A percentile compares a stretch with the other conserved stretches of the same genome.
Evolutionary conservation across 2,113 vertebrate genomes (phyloP).

Genomic region (Meles meles): DNA sequence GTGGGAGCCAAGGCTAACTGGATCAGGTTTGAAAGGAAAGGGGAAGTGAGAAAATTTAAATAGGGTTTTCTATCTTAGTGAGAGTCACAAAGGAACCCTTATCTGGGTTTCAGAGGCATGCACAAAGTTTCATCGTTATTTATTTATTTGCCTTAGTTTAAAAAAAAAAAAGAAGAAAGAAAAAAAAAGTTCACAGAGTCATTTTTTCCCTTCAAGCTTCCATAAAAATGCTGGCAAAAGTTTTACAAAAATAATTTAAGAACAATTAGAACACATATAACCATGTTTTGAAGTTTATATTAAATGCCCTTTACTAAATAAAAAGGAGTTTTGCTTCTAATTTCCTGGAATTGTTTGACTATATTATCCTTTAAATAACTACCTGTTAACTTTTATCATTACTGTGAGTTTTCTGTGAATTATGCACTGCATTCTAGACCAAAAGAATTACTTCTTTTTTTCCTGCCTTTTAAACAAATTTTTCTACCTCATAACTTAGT

Average conservation of each 20-base stretch:
- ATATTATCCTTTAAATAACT: conserved; percentile 28
- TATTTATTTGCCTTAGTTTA: conserved; percentile 54
- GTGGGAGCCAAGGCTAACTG: conserved; percentile 59
- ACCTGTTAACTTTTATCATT: background rate
- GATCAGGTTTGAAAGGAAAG: conserved; percentile 49
- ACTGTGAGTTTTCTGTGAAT: background rate
- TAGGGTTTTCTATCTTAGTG: conserved; percentile 47
- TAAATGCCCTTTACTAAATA: conserved; percentile 73
- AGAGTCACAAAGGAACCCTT: conserved; percentile 42
- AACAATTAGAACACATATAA: conserved; percentile 54
- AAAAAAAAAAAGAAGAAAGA: conserved; percentile 59
- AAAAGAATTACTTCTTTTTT: background rate
- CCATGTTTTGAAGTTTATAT: conserved; percentile 45
- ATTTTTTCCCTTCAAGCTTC: conserved; percentile 39
- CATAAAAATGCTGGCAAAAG: conserved; percentile 49
- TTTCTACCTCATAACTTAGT: background rate
- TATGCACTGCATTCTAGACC: background rate
- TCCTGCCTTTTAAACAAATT: conserved; percentile 5
- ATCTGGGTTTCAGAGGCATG: conserved; percentile 34
- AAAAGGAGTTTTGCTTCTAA: conserved; percentile 52
- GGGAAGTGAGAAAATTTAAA: conserved; percentile 68
- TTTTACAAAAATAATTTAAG: conserved; percentile 67
- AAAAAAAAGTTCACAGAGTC: conserved; percentile 59
- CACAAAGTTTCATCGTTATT: conserved; percentile 62
- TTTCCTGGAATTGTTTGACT: conserved; percentile 71